Percentiles rank a stretch among this genome's conserved stretches.
These are phyloP conservation scores for Grus americana DNA, from an alignment of 2,113 vertebrate genomes.

Conservation along the genomic window DNA sequence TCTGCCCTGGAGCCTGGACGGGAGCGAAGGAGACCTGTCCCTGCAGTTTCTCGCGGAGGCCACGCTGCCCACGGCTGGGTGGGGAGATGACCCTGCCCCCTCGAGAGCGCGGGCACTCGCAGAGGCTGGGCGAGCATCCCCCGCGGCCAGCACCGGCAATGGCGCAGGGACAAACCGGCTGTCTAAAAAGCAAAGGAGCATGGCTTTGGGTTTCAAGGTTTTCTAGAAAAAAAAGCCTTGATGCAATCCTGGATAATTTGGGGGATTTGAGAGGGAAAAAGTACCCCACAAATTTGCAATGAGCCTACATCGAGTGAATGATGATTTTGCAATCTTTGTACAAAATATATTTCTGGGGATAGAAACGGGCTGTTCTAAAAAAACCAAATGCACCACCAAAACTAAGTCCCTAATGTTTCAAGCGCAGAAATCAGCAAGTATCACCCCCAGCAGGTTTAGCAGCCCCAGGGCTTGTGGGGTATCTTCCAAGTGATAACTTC, in stretches of 20 bases:
- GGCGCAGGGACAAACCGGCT: background rate
- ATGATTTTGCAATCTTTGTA: background rate
- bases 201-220: background rate
- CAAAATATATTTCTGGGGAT: background rate
- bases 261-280: background rate
- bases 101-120: fast-evolving
- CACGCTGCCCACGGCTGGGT: fast-evolving
- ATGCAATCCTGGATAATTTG: background rate
- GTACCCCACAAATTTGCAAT: background rate
- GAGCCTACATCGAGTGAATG: background rate
- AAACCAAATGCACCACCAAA: background rate
- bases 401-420: background rate
- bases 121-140: background rate
- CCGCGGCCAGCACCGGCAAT: fast-evolving
- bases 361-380: background rate
- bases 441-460: background rate
- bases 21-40: background rate
- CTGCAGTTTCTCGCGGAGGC: background rate
- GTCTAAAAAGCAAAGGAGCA: fast-evolving
- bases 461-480: too few species aligned
- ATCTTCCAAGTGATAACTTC: background rate
- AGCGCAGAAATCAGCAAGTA: background rate
- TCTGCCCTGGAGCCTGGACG: background rate
- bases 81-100: background rate
- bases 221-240: background rate